Percentiles rank a stretch among this genome's conserved stretches.
These are phyloP conservation scores for Cryptoblepharus egeriae DNA, from an alignment of 2,797 vertebrate genomes.

Conservation along the genomic window DNA sequence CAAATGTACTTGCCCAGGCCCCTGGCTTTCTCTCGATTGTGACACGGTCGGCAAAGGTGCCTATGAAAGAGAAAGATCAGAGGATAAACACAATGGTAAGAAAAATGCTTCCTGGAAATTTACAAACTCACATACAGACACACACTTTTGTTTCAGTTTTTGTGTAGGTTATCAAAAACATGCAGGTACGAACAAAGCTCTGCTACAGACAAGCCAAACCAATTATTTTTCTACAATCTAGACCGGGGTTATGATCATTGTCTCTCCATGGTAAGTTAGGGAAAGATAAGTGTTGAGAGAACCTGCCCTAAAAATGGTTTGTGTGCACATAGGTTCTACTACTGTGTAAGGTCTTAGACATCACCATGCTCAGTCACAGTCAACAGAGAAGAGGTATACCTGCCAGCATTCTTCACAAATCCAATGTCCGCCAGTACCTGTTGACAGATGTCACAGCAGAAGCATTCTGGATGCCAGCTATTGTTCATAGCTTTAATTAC, in stretches of 20 bases:
- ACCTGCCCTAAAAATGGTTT: not conserved
- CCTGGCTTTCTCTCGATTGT: constrained; percentile 94
- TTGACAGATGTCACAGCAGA: constrained; percentile 96
- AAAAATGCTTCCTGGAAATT: not conserved
- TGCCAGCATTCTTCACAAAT: constrained; percentile 98
- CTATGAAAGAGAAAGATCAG: constrained; percentile 75
- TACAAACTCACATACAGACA: not conserved
- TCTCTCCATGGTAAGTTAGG: constrained; percentile 9
- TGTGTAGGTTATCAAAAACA: not conserved
- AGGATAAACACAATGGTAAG: constrained; percentile 28
- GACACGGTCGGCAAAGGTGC: constrained; percentile 95
- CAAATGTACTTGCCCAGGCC: constrained; percentile 94
- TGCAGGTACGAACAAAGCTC: constrained; percentile 13
- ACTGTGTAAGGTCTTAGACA: not conserved
- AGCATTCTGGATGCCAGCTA: constrained; percentile 98
- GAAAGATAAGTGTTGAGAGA: not conserved
- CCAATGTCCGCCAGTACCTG: constrained; percentile 94
- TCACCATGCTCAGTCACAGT: not conserved
- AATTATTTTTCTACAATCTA: not conserved
- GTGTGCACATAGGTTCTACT: constrained; percentile 7
- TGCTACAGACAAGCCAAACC: not conserved
- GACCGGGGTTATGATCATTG: not conserved
- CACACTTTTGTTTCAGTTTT: constrained; percentile 26
- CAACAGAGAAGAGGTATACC: constrained; percentile 75
- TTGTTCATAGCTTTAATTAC: constrained; percentile 99